A percentile compares a stretch with the other conserved stretches of the same genome.
phyloP scores from a whole-genome alignment of 2,113 vertebrate species.

The Morone chrysops region DNA sequence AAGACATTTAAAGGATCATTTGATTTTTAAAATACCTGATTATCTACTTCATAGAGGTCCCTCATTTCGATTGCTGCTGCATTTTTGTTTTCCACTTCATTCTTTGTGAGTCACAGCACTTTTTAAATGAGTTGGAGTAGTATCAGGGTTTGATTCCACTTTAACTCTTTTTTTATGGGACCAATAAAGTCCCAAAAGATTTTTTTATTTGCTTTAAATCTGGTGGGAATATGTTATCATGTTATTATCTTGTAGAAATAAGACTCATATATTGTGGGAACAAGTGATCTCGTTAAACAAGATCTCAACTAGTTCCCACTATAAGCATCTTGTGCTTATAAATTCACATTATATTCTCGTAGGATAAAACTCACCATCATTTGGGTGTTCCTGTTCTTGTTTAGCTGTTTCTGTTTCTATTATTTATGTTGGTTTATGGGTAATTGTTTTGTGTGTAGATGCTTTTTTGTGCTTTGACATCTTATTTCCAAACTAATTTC shows the following conservation, averaged over 20 bases:
- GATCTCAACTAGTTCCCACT: background rate
- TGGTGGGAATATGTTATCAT: no score
- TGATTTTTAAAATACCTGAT: no score
- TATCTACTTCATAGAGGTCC: background rate
- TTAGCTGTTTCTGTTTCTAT: background rate
- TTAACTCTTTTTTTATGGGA: background rate
- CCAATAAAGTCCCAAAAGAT: background rate
- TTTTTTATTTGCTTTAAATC: background rate
- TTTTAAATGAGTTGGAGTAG: slow-evolving; percentile 1
- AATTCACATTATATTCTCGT: background rate
- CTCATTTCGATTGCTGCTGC: background rate
- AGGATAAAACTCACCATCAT: background rate
- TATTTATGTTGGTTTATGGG: background rate
- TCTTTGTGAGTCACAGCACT: background rate
- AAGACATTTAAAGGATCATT: no score
- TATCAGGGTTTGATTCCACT: background rate
- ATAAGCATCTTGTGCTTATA: background rate
- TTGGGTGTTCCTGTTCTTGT: background rate
- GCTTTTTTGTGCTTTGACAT: slow-evolving; percentile 1
- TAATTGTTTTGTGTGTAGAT: background rate
- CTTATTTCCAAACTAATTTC: slow-evolving; percentile 3
- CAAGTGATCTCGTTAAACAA: background rate
- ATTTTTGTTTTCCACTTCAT: background rate
- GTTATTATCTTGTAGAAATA: no score
- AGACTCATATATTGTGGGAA: background rate